phyloP scores from a whole-genome alignment of 64 coral and sea anemone genomes.

The Trachythela sp. region DNA sequence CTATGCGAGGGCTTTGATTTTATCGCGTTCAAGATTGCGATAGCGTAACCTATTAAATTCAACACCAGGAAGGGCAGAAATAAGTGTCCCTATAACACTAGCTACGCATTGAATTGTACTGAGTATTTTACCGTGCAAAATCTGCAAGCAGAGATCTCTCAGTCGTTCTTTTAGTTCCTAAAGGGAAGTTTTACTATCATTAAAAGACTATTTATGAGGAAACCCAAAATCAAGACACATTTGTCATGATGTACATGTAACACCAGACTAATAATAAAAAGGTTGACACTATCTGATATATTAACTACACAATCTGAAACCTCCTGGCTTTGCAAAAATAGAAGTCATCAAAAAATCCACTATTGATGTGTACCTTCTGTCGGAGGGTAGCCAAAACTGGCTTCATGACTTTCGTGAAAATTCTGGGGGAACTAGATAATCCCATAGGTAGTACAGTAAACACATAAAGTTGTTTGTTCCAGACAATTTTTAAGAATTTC shows the following conservation, averaged over 20 bases:
- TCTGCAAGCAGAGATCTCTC: slow-evolving; percentile 19
- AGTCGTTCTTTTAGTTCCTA: no score
- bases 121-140: background rate
- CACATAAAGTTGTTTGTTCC: slow-evolving; percentile 3
- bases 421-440: slow-evolving; percentile 49
- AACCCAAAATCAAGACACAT: slow-evolving; percentile 49
- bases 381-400: slow-evolving; percentile 25
- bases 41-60: slow-evolving; percentile 40
- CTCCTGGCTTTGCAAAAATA: no score
- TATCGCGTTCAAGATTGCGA: background rate
- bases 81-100: no score
- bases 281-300: no score
- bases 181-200: no score
- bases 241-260: slow-evolving; percentile 47
- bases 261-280: slow-evolving; percentile 14
- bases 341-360: slow-evolving; percentile 50
- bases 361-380: slow-evolving; percentile 22
- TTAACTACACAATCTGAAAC: no score
- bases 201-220: slow-evolving; percentile 29
- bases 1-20: background rate
- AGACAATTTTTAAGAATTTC: slow-evolving; percentile 41
- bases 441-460: slow-evolving; percentile 36
- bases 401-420: slow-evolving; percentile 46
- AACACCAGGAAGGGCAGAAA: no score
- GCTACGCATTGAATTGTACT: background rate